phyloP scores from a whole-genome alignment of 2,888 invertebrate species.

The Falcaria lacertinaria region DNA sequence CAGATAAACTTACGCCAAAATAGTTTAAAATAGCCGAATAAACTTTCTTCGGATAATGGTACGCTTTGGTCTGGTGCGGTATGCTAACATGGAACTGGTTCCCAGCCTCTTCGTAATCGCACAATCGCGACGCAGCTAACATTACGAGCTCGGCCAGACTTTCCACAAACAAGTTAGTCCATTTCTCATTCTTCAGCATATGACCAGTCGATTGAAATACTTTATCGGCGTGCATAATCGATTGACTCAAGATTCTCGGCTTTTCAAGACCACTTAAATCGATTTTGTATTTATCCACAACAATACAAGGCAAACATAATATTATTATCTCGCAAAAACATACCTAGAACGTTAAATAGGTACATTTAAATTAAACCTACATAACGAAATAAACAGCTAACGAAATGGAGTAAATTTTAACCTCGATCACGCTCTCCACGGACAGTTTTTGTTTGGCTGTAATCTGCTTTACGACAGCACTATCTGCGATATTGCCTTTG shows the following conservation, averaged over 20 bases:
- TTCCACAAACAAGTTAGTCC: constrained; percentile 58
- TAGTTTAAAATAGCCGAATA: constrained; percentile 61
- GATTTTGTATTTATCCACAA: constrained; percentile 50
- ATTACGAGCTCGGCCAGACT: constrained; percentile 60
- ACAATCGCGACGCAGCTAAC: constrained; percentile 44
- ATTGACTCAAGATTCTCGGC: constrained; percentile 23
- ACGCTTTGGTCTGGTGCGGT: constrained; percentile 46
- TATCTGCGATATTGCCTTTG: constrained; percentile 43
- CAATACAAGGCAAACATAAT: constrained; percentile 60
- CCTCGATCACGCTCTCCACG: constrained; percentile 29
- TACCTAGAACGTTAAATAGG: constrained; percentile 41
- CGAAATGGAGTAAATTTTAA: constrained; percentile 5
- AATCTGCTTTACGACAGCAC: constrained; percentile 38
- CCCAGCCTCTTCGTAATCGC: constrained; percentile 50
- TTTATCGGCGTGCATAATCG: constrained; percentile 34
- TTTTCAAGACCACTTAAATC: constrained; percentile 26
- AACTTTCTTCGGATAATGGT: constrained; percentile 55
- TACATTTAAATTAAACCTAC: too few species aligned
- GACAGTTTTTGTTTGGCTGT: constrained; percentile 25
- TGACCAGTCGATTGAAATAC: constrained; percentile 51
- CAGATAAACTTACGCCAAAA: constrained; percentile 55
- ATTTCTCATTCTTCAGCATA: constrained; percentile 49
- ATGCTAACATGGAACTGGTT: constrained; percentile 40
- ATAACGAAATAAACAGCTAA: neutral
- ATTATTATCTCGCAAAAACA: constrained; percentile 58